Percentiles rank a stretch among this genome's conserved stretches.
These are phyloP conservation scores for Oreonectes daqikongensis DNA, from an alignment of 2,797 vertebrate species.

Conservation along the genomic window DNA sequence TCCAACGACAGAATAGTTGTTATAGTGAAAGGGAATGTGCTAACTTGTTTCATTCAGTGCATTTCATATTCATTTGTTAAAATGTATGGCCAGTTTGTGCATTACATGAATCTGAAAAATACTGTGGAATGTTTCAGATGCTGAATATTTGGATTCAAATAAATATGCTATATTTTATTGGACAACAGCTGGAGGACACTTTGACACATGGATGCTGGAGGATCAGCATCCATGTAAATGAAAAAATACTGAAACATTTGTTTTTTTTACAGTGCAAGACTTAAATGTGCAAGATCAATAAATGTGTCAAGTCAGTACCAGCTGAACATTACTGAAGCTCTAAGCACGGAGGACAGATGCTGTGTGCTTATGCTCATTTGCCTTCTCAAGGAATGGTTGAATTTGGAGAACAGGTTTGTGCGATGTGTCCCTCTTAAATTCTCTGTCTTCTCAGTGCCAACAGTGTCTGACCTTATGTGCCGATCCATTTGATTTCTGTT, in stretches of 20 bases:
- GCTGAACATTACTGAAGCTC: conserved; percentile 21
- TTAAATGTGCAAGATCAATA: conserved; percentile 40
- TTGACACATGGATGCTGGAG: too few species aligned
- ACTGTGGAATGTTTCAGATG: conserved; percentile 22
- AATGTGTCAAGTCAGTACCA: conserved; percentile 23
- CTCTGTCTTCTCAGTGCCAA: conserved; percentile 3
- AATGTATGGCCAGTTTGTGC: background rate
- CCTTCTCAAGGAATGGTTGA: conserved; percentile 24
- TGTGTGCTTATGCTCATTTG: conserved; percentile 14
- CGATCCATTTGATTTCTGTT: conserved; percentile 6
- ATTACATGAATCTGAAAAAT: background rate
- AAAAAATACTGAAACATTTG: conserved; percentile 9
- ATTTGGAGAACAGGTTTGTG: conserved; percentile 22
- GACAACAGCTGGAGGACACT: background rate
- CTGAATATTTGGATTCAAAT: background rate
- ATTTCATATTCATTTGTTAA: background rate
- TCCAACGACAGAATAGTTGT: background rate
- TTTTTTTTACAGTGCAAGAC: conserved; percentile 28
- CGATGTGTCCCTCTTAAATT: conserved; percentile 15
- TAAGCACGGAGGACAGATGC: conserved; percentile 16
- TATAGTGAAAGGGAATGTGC: conserved; percentile 19
- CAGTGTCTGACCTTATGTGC: conserved; percentile 26
- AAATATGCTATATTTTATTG: background rate
- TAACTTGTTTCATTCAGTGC: conserved; percentile 1
- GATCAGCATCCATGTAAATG: conserved; percentile 4